Percentiles rank a stretch among this genome's conserved stretches.
phyloP scores from a whole-genome alignment of 2,113 vertebrate genomes.

The Muntiacus muntjak region DNA sequence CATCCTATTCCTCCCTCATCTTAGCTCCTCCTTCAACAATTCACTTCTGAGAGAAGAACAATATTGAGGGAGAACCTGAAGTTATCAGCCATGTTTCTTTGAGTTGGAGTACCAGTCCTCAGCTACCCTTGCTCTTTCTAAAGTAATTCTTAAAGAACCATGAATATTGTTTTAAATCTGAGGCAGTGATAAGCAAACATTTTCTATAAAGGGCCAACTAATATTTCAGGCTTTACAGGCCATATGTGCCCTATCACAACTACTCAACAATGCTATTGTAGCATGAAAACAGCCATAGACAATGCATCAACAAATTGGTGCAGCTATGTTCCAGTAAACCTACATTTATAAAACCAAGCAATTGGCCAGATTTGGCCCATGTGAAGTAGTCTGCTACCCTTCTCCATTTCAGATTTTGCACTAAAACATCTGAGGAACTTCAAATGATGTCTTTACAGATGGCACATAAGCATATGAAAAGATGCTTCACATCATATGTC shows the following conservation, averaged over 20 bases:
- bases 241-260: neutral
- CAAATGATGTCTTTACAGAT: neutral
- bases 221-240: neutral
- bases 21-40: neutral
- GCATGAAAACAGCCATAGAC: neutral
- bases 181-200: neutral
- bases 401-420: neutral
- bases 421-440: neutral
- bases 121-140: neutral
- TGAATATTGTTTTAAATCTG: neutral
- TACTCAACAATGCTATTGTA: neutral
- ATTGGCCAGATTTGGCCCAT: neutral
- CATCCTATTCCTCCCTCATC: neutral
- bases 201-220: neutral
- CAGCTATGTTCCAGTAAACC: neutral
- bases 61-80: neutral
- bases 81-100: neutral
- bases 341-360: neutral
- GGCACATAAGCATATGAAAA: conserved; percentile 16
- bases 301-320: neutral
- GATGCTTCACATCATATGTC: neutral
- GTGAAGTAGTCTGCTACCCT: neutral
- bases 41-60: neutral
- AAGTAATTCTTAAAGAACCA: neutral
- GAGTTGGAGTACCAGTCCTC: neutral